Base-by-base conservation (phyloP, 2,888 invertebrate species). In the Platerodrilus igneus region DNA sequence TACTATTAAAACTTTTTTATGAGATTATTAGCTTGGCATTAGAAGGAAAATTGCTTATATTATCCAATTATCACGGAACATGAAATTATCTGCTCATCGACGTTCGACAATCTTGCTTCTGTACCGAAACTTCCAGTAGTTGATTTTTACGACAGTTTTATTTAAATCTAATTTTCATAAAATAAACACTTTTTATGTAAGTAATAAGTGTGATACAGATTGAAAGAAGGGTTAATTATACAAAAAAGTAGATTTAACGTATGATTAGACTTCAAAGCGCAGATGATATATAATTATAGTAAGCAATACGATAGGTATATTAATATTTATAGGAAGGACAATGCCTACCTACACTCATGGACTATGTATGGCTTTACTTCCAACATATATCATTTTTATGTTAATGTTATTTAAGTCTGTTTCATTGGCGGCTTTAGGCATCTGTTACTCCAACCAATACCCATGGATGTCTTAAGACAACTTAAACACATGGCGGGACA, bases 391-490 rank as follows among this genome's bases (percentile, higher is more conserved):
- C 38, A 42, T 42, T 34, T 37, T 42, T 29, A 42, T 42, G 37
- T 42, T 35, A 35, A 34, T 34, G 35, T 23, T 19, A 17, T 18
- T 25, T 11, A 34, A 33, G 27, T 27, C 32, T 37, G 34, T 37
- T 40, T 47, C 44, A 54, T 56, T 56, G 56, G 56, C 35, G 41
- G 54, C 54, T 56, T 37, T 39, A 32, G 56, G 56, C 56, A 37
- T 40, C 41, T 38, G 42, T 45, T 44, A 48, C 43, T 48, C 47
- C 49, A 39, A 52, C 55, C 55, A 55, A 55, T 55, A 51, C 43
- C 46, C 45, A 46, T 32, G 45, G 39, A 39, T n/a, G n/a, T 46
- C 34, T 39, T 36, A 34, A 36, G 38, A 40, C 32, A 44, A 29
- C 39, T 43, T n/a, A 42, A 43, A 31, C 29, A 32, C 20, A 42